Evolutionary conservation across 2,113 vertebrate genomes (phyloP).

Genomic region (Oplegnathus fasciatus): DNA sequence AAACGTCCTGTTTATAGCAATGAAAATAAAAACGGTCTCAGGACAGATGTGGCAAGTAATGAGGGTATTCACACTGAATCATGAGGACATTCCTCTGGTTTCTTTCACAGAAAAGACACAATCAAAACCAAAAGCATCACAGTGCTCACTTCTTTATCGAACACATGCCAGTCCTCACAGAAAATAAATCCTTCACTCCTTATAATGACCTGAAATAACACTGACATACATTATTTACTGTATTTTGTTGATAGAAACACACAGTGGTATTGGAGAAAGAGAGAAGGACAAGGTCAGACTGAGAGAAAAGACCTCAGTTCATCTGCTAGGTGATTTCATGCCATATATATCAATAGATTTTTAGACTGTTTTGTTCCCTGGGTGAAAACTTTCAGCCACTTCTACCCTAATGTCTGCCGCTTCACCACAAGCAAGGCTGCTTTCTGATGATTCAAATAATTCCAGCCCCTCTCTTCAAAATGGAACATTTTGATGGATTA

Average conservation of each 20-base stretch:
- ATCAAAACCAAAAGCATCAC: neutral
- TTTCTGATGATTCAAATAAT: constrained; percentile 75
- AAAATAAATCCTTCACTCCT: neutral
- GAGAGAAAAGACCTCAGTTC: constrained; percentile 16
- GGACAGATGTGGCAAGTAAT: neutral
- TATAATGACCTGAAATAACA: neutral
- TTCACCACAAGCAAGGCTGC: constrained; percentile 52
- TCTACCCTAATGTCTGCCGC: constrained; percentile 37
- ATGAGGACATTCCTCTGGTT: neutral
- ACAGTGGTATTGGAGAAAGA: constrained; percentile 8
- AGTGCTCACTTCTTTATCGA: neutral
- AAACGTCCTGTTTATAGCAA: neutral
- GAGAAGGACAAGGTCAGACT: constrained; percentile 11
- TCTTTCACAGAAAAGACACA: neutral
- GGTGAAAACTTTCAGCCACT: constrained; percentile 47
- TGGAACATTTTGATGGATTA: constrained; percentile 80
- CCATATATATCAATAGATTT: constrained; percentile 20
- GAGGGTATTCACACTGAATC: neutral
- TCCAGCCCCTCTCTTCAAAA: constrained; percentile 69
- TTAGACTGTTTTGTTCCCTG: constrained; percentile 1
- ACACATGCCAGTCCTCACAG: neutral
- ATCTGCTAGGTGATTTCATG: constrained; percentile 32
- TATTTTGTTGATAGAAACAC: constrained; percentile 4
- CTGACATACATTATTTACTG: constrained; percentile 23
- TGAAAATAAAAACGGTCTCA: neutral